phyloP scores from a whole-genome alignment of 2,888 invertebrate species.

The Idaea dimidiata region DNA sequence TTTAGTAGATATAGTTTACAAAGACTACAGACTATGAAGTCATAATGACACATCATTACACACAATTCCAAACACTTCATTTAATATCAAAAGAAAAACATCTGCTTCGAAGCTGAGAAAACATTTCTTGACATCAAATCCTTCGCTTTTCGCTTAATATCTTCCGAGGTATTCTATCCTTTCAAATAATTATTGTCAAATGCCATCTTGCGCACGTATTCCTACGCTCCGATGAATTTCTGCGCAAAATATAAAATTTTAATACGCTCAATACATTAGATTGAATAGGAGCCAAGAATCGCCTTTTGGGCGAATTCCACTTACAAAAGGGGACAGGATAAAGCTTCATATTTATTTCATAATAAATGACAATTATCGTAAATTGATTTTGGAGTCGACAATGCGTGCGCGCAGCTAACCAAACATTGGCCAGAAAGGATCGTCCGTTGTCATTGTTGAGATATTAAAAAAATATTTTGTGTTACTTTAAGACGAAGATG shows the following conservation, averaged over 20 bases:
- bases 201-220: conserved; percentile 52
- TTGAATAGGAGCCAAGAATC: conserved; percentile 50
- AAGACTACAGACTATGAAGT: neutral
- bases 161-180: conserved; percentile 51
- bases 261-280: conserved; percentile 58
- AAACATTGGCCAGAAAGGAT: conserved; percentile 84
- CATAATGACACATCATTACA: conserved; percentile 15
- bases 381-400: conserved; percentile 75
- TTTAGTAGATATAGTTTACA: too few relatives aligned
- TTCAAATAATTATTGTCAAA: conserved; percentile 76
- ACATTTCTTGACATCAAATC: conserved; percentile 62
- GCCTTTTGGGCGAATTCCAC: conserved; percentile 48
- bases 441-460: conserved; percentile 69
- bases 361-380: conserved; percentile 81
- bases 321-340: conserved; percentile 60
- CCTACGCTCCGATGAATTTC: conserved; percentile 58
- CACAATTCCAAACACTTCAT: conserved; percentile 33
- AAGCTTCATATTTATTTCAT: conserved; percentile 80
- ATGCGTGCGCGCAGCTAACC: conserved; percentile 82
- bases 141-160: conserved; percentile 68
- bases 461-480: conserved; percentile 49
- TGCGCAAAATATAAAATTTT: conserved; percentile 68
- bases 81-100: conserved; percentile 52
- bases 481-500: conserved; percentile 35
- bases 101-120: conserved; percentile 73